Evolutionary conservation across 2,888 invertebrate genomes (phyloP).

Genomic region (Mythimna loreyi): DNA sequence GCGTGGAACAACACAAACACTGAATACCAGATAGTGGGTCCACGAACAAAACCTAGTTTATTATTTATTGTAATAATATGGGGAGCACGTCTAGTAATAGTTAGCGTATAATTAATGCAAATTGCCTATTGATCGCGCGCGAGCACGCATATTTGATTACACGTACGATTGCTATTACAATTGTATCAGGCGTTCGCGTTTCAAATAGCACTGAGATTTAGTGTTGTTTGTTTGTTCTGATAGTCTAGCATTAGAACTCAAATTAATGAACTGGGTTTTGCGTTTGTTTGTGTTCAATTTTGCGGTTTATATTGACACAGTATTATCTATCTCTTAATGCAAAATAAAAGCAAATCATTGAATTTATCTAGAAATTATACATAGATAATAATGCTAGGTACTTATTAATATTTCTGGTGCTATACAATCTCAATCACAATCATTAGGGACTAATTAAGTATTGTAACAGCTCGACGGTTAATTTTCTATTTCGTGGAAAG

Average conservation of each 20-base stretch:
- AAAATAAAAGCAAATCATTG: no score
- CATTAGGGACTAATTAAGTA: no score
- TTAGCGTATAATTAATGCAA: conserved; percentile 62
- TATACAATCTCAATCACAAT: no score
- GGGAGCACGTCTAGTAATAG: conserved; percentile 48
- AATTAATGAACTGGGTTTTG: conserved; percentile 14
- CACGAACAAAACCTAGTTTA: conserved; percentile 58
- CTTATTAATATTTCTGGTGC: no score
- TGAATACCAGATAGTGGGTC: conserved; percentile 44
- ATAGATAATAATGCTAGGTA: no score
- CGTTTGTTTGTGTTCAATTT: conserved; percentile 20
- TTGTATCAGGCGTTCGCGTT: conserved; percentile 60
- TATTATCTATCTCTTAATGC: not conserved
- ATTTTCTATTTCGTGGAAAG: no score
- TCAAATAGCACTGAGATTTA: conserved; percentile 37
- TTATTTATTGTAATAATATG: conserved; percentile 60
- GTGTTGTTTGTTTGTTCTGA: conserved; percentile 45
- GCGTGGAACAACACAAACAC: conserved; percentile 38
- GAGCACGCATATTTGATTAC: conserved; percentile 63
- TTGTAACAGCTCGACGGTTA: no score
- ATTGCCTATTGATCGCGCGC: conserved; percentile 63
- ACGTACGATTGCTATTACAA: conserved; percentile 59
- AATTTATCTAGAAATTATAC: no score
- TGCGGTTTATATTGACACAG: not conserved
- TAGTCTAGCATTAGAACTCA: not conserved